Evolutionary conservation across 2,797 vertebrate species (phyloP), one percentile per base, ranked within the genome.

Genomic region (Clarias platycephalus): DNA sequence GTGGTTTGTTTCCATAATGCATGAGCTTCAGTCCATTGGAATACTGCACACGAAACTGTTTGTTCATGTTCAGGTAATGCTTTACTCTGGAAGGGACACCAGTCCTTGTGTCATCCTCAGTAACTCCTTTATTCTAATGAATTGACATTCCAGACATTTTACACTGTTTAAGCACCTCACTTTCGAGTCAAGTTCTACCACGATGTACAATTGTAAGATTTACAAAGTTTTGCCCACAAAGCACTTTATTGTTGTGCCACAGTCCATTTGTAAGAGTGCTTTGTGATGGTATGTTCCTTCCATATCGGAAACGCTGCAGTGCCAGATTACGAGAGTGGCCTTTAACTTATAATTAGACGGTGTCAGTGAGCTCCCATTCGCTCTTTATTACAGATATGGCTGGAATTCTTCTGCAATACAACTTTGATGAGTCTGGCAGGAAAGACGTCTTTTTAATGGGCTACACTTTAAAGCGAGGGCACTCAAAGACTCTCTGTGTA

Each of bases 331-430:
- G 37, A 83, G 75, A 82, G 53, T 84, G 81, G 68, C 85, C 82
- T 85, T 88, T 88, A 84, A 84, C 82, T 87, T 84, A 79, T 70
- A 88, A 87, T 86, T 66, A 85, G 80, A 70, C 74, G 64, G 58
- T 72, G 31, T 53, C 22, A 24, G 49, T 77, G 84, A 86, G 85
- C 53, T 15, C 49, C 68, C 44, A 68, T 86, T 84, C 63, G 83
- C 68, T 83, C 63, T 85, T 78, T 72, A 82, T 80, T 13, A 7
- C 18, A 75, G 60, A 78, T 79, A 88, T 70, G 57, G 80, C 62
- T 81, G 53, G 71, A 55, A 84, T 67, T 40, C 55, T 40, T 34
- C 31, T 57, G 55, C 15, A 12, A 10, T 77, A 57, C 62, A 85
- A 64, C 64, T 79, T 72, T 76, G 76, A 81, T 83, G 70, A 86